Conservation (phyloP, 2,888 invertebrate species). For the Cepaea hortensis region DNA sequence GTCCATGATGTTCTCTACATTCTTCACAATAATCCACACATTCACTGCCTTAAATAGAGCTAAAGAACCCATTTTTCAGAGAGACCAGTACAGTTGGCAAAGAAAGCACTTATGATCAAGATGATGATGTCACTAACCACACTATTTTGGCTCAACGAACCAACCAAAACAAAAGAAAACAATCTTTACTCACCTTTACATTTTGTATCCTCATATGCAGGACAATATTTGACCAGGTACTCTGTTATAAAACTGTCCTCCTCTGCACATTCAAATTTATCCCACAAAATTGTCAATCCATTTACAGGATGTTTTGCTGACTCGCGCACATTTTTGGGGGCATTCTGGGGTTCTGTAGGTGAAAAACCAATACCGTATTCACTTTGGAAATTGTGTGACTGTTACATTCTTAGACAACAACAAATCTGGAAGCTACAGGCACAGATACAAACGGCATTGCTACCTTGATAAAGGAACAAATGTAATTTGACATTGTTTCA, state of each 20-base stretch:
- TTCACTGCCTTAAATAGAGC: no score
- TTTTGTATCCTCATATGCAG: background rate
- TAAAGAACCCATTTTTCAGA: no score
- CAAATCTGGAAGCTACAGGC: background rate
- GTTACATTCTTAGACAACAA: background rate
- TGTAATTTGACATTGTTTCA: background rate
- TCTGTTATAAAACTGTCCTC: constrained; percentile 28
- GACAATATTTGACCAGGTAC: constrained; percentile 32
- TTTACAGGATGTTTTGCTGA: background rate
- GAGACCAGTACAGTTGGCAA: no score
- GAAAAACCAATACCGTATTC: background rate
- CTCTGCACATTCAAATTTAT: constrained; percentile 28
- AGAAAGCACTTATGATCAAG: no score
- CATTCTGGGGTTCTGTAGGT: constrained; percentile 22
- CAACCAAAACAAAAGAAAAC: background rate
- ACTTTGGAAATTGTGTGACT: background rate
- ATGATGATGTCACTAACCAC: no score
- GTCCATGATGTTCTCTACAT: no score
- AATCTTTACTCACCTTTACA: constrained; percentile 12
- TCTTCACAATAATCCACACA: no score
- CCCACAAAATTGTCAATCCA: constrained; percentile 29
- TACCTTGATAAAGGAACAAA: background rate
- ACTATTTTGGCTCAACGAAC: no score
- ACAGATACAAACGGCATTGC: background rate
- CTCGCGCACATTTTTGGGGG: constrained; percentile 22